Base-by-base conservation (phyloP, 1,140 invertebrate species). In the Drosophila pachea region DNA sequence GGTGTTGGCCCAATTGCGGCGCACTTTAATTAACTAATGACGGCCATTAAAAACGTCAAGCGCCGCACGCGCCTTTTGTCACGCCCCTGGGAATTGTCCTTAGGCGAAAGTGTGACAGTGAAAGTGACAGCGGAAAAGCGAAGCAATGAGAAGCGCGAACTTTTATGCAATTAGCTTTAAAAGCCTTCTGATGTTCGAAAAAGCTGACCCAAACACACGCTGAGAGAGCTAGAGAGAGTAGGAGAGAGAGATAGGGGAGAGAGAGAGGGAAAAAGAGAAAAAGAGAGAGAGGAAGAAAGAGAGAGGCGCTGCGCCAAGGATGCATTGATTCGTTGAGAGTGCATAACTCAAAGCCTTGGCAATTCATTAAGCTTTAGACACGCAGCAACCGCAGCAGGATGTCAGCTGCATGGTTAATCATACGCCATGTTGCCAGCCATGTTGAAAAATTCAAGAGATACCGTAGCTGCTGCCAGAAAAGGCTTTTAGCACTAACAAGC, bases 401-500 rank as follows among this genome's bases (percentile, higher is more conserved):
- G 56, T 63, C 73, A 66, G 65, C 68, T 67, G 69, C 79, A 84
- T 84, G 81, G 79, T 84, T 83, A 83, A 86, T 83, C 79, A 83
- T 83, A 83, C 79, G 75, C 72, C 72, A 66, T 52, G 78, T 75
- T 78, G 62, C 11, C 49, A 47, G 67, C 32, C 60, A 22, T 59
- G 48, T 22, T 82, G 54, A 71, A 73, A 74, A 77, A 82, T 77
- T 64, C 67, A 74, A 70, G 74, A 71, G 74, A 61, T 22, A 22
- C 22, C 22, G 22, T 22, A 70, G 62, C 43, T 50, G 59, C 12
- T 54, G 54, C 69, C 64, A 50, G 74, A 62, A 74, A 56, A 84
- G 69, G 69, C 73, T 76, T 76, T 81, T 67, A 84, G 76, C 60
- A 56, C 67, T 79, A 84, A 84, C 81, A 82, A 81, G 71, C 72